These are phyloP conservation scores for Artibeus lituratus DNA, from an alignment of 2,797 vertebrate species.

Conservation along the genomic window DNA sequence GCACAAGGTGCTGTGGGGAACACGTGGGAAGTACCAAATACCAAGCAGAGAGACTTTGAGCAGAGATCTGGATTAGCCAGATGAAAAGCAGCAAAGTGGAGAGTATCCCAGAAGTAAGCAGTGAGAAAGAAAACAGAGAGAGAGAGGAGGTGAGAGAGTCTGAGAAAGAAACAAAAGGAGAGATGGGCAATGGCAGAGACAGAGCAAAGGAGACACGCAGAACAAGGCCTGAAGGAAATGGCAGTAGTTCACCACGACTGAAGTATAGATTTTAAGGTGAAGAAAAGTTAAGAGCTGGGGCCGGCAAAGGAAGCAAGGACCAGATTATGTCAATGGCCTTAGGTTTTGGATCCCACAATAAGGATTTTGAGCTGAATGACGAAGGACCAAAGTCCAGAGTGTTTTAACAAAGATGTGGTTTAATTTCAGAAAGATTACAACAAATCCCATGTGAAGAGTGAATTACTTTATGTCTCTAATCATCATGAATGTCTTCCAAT, in stretches of 20 bases:
- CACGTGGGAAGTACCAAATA: neutral
- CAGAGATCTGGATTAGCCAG: neutral
- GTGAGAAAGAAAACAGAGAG: neutral
- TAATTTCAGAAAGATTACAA: neutral
- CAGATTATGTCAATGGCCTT: neutral
- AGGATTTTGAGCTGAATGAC: neutral
- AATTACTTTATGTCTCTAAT: neutral
- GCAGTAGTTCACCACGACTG: neutral
- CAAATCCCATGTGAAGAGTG: neutral
- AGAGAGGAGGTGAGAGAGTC: neutral
- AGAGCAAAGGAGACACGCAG: neutral
- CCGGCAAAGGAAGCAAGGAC: neutral
- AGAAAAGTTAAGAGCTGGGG: neutral
- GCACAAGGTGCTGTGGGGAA: neutral
- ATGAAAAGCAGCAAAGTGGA: neutral
- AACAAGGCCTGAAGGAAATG: neutral
- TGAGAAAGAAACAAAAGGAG: neutral
- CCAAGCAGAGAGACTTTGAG: neutral
- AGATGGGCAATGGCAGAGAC: neutral
- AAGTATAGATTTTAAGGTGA: neutral
- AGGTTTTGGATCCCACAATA: neutral
- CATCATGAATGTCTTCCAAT: neutral
- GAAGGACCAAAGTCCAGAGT: neutral
- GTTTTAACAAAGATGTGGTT: neutral
- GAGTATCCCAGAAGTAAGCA: neutral